Evolutionary conservation across 2,113 vertebrate genomes (phyloP), one percentile per base, ranked within the genome.

Genomic region (Haemorhous mexicanus): DNA sequence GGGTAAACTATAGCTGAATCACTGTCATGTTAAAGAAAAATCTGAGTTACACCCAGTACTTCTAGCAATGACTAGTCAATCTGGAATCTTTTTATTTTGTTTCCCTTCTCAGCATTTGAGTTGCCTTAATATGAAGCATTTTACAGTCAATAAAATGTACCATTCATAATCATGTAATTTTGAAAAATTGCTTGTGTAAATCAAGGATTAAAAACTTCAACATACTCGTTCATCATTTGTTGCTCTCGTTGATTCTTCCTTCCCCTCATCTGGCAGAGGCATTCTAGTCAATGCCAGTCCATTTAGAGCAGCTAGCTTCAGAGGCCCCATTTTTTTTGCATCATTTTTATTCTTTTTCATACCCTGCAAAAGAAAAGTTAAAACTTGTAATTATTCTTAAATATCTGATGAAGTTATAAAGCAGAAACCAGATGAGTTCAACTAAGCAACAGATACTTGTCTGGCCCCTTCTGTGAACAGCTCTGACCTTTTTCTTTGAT

Each of bases 191-290:
- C 5, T 28, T 19, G 10, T 52, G n/a, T 50, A 52, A 82, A 75
- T 52, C 37, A 66, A 44, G 22, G 12, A 67, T 56, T 58, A 22
- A 19, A 17, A 19, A 6, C 20, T 35, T 9, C 11, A 49, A 96
- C 97, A 2, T 98, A 99, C 99, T 98, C 98, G 96, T 94, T 99
- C 99, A 44, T 99, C 99, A 46, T 99, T 99, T 18, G 99, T 99
- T 22, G 98, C 98, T 95, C 97, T 97, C 55, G 98, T 98, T 6
- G 98, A 97, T 83, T 99, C 98, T 32, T 99, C 99, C 95, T 98
- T 99, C 33, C 97, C 96, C 79, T 99, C 98, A 58, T 98, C 98
- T 11, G 98, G 97, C 91, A 99, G 76, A 32, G 99, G 98, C 96
- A 99, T 95, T 78, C 99, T 97, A 41, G 98, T 98, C 84, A 98